Conservation (phyloP, 2,888 invertebrate genomes). For the Acronicta aceris region DNA sequence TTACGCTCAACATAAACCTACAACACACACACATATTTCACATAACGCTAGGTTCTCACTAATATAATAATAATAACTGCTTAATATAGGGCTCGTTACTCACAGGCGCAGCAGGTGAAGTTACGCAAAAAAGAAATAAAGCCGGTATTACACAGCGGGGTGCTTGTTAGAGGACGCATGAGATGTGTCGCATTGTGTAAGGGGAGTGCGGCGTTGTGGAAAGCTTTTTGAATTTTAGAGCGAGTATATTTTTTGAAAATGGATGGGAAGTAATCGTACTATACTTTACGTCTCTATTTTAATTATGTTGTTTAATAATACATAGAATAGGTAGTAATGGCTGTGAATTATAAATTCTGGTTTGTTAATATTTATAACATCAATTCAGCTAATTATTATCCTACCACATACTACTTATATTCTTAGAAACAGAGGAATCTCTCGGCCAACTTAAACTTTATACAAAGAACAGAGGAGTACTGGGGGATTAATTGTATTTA, state of each 20-base stretch:
- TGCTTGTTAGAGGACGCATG: conserved; percentile 55
- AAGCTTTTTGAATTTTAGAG: conserved; percentile 18
- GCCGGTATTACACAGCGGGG: conserved; percentile 57
- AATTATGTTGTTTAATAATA: too few relatives aligned
- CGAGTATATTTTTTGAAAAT: background rate
- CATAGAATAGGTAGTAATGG: too few relatives aligned
- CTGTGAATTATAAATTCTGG: too few relatives aligned
- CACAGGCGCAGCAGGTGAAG: conserved; percentile 73
- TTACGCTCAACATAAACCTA: background rate
- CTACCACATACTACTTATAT: too few relatives aligned
- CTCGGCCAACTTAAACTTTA: too few relatives aligned
- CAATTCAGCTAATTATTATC: too few relatives aligned
- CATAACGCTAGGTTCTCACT: conserved; percentile 36
- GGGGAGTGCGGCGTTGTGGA: conserved; percentile 23
- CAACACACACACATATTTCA: conserved; percentile 32
- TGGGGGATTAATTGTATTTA: too few relatives aligned
- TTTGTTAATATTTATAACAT: too few relatives aligned
- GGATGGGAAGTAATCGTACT: background rate
- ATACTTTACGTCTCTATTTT: too few relatives aligned
- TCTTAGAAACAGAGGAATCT: too few relatives aligned
- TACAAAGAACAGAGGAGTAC: too few relatives aligned
- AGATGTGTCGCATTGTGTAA: conserved; percentile 15
- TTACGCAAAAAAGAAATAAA: conserved; percentile 55
- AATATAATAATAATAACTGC: conserved; percentile 56
- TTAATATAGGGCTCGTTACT: conserved; percentile 67